phyloP scores from a whole-genome alignment of 1,140 invertebrate species.

The Temnothorax nylanderi region DNA sequence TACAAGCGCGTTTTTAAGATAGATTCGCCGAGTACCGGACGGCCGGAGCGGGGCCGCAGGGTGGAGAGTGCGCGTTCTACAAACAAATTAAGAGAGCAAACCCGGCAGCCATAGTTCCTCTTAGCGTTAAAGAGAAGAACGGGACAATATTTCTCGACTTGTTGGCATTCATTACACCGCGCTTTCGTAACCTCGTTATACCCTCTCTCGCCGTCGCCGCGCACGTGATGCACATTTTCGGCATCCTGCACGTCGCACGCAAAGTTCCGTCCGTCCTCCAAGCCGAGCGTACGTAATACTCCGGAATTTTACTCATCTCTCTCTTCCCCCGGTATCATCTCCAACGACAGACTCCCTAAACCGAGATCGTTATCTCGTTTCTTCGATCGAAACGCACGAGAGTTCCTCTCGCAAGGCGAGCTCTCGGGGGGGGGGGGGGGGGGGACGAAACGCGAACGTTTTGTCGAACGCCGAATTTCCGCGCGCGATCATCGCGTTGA shows the following conservation, averaged over 20 bases:
- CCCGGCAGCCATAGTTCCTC: conserved; percentile 28
- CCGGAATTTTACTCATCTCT: not conserved
- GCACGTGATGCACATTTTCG: conserved; percentile 12
- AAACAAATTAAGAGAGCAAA: conserved; percentile 50
- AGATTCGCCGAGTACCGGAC: conserved; percentile 8
- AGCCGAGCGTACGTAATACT: not conserved
- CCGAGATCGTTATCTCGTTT: not conserved
- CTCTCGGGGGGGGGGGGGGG: not conserved
- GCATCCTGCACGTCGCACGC: not conserved
- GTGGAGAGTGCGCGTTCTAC: conserved; percentile 3
- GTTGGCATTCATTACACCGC: conserved; percentile 66
- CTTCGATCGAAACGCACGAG: not conserved
- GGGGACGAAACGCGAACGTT: not conserved
- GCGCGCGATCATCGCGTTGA: not conserved
- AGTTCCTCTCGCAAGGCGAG: not conserved
- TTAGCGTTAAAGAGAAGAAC: conserved; percentile 21
- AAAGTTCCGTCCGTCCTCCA: not conserved
- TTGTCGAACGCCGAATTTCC: not conserved
- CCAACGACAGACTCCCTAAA: not conserved
- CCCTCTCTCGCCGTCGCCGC: not conserved
- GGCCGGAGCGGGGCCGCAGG: not conserved
- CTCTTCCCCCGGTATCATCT: not conserved
- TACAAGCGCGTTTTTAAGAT: conserved; percentile 20
- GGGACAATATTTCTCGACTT: conserved; percentile 62
- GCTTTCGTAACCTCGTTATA: conserved; percentile 64